Evolutionary conservation across 92 coral and sea anemone genomes (phyloP).

Genomic region (Metridium senile): DNA sequence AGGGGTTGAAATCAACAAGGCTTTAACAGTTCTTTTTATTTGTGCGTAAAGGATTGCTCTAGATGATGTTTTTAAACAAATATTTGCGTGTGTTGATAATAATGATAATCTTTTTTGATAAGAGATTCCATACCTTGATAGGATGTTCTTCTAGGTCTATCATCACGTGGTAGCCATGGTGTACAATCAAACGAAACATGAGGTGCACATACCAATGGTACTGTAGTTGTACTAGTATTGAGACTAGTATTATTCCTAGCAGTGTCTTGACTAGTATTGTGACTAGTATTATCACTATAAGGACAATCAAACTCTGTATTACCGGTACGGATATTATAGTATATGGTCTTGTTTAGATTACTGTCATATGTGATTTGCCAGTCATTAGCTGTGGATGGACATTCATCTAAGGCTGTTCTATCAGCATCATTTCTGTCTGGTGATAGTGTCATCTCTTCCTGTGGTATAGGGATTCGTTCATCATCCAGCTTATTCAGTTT

Average conservation of each 20-base stretch:
- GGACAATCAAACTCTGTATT: constrained; percentile 76
- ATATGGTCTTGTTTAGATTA: constrained; percentile 50
- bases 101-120: no score
- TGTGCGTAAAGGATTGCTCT: no score
- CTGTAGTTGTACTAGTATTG: constrained; percentile 3
- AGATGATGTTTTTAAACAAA: no score
- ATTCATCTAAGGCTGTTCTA: neutral
- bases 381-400: constrained; percentile 14
- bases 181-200: constrained; percentile 92
- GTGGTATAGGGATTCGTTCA: no score
- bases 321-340: constrained; percentile 79
- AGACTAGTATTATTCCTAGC: neutral
- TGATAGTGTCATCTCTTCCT: no score
- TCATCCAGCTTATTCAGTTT: neutral
- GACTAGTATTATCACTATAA: neutral
- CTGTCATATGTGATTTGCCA: constrained; percentile 77
- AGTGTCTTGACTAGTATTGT: neutral
- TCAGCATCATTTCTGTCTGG: neutral
- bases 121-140: neutral
- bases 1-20: no score
- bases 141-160: constrained; percentile 27
- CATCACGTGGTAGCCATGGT: constrained; percentile 93
- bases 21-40: no score
- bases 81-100: no score
- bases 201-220: constrained; percentile 67